phyloP scores from a whole-genome alignment of 2,888 invertebrate species.

The Azorinus chamasolen region DNA sequence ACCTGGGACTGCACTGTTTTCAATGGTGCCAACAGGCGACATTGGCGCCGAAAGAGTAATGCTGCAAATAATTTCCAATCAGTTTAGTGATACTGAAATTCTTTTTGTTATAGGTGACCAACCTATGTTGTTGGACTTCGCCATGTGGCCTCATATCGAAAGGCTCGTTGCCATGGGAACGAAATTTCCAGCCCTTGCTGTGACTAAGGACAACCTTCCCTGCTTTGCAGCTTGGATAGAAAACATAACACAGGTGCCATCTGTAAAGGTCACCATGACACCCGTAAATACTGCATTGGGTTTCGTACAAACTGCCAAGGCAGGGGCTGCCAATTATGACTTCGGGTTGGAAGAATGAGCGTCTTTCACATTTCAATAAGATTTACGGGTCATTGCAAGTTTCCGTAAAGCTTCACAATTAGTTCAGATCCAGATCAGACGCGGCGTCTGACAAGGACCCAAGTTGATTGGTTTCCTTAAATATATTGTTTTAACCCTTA shows the following conservation, averaged over 20 bases:
- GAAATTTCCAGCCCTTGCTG: slow-evolving; percentile 1
- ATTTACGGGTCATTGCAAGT: too few species aligned
- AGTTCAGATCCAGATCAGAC: too few species aligned
- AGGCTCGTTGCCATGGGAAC: slow-evolving; percentile 19
- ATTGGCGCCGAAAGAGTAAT: too few species aligned
- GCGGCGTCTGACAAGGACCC: too few species aligned
- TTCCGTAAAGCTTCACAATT: too few species aligned
- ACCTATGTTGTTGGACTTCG: slow-evolving; percentile 56
- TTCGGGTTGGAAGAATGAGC: slow-evolving; percentile 33
- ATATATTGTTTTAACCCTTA: too few species aligned
- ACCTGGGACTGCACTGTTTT: too few species aligned
- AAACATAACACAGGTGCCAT: slow-evolving; percentile 48
- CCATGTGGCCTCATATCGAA: slow-evolving; percentile 64
- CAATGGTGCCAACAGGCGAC: too few species aligned
- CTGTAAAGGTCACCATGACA: slow-evolving; percentile 50
- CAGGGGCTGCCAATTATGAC: slow-evolving; percentile 13
- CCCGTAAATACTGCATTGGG: slow-evolving; percentile 5
- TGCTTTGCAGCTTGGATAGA: slow-evolving; percentile 47
- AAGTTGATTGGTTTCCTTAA: too few species aligned
- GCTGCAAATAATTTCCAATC: too few species aligned
- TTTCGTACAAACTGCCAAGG: not conserved
- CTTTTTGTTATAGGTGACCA: slow-evolving; percentile 46
- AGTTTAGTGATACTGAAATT: not conserved
- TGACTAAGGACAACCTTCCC: slow-evolving; percentile 39
- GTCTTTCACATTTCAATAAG: too few species aligned